Percentiles rank a stretch among this genome's conserved stretches.
Conservation (phyloP, 2,888 invertebrate genomes). For the Volucella inanis region DNA sequence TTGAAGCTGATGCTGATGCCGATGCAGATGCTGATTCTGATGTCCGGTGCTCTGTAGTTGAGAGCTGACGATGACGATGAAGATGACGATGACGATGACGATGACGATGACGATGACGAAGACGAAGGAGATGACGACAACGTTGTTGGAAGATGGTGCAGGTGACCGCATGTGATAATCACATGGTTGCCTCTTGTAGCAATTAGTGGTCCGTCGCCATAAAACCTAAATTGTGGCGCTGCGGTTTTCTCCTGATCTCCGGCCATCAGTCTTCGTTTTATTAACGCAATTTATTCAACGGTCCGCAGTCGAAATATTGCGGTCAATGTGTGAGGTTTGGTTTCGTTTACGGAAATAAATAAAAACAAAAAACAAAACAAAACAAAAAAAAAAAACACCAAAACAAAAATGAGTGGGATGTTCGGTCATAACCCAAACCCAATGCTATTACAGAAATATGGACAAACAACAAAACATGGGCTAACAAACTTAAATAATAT, state of each 20-base stretch:
- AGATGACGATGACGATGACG: conserved; percentile 63
- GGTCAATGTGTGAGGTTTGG: conserved; percentile 74
- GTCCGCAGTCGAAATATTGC: conserved; percentile 72
- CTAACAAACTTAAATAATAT: conserved; percentile 45
- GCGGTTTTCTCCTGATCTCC: conserved; percentile 73
- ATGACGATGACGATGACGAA: conserved; percentile 39
- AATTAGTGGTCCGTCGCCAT: conserved; percentile 74
- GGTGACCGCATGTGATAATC: conserved; percentile 75
- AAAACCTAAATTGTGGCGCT: conserved; percentile 75
- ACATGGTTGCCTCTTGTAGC: conserved; percentile 75
- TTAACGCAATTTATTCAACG: conserved; percentile 75
- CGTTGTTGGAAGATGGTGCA: conserved; percentile 54
- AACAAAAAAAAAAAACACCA: too few species aligned
- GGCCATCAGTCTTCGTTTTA: conserved; percentile 75
- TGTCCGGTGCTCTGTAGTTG: too few species aligned
- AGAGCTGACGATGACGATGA: conserved; percentile 42
- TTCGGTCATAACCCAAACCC: conserved; percentile 74
- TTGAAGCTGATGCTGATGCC: conserved; percentile 62
- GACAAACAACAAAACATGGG: conserved; percentile 12
- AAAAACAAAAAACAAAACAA: too few species aligned
- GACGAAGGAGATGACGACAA: conserved; percentile 68
- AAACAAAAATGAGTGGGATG: conserved; percentile 67
- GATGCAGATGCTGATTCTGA: conserved; percentile 6
- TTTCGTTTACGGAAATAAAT: conserved; percentile 74
- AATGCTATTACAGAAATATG: conserved; percentile 61